These are phyloP conservation scores for Pseudomyrmex sp. DNA, from an alignment of 1,140 invertebrate genomes.

Conservation along the genomic window DNA sequence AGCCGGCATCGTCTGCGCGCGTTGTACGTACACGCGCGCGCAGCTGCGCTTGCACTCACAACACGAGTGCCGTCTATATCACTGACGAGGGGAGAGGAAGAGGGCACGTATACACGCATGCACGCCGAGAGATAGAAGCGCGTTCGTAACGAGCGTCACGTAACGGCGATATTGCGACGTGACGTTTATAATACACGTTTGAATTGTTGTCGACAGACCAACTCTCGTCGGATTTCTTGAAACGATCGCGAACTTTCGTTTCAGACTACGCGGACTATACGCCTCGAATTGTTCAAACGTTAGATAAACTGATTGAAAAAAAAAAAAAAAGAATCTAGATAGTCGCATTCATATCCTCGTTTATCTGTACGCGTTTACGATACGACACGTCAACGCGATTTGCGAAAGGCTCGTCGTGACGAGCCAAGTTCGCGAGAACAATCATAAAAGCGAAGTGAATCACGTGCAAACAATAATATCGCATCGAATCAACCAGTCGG, in stretches of 20 bases:
- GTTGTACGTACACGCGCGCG: constrained; percentile 16
- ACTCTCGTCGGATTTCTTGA: constrained; percentile 16
- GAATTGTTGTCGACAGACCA: background rate
- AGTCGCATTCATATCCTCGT: background rate
- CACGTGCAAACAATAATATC: constrained; percentile 74
- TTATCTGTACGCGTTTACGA: too few species aligned
- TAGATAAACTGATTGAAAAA: background rate
- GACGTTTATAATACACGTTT: background rate
- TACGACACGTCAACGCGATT: background rate
- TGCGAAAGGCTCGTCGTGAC: background rate
- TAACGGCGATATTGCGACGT: constrained; percentile 39
- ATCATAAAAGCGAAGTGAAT: constrained; percentile 31
- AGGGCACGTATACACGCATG: constrained; percentile 40
- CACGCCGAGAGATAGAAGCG: constrained; percentile 25
- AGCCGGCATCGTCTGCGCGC: constrained; percentile 44
- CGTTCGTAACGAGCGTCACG: constrained; percentile 36
- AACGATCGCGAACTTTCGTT: constrained; percentile 2
- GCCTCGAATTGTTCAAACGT: background rate
- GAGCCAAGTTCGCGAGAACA: background rate
- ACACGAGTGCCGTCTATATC: constrained; percentile 41
- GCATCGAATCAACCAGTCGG: constrained; percentile 59
- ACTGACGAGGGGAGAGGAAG: background rate
- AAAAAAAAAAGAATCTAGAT: background rate
- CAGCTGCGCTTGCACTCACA: constrained; percentile 66
- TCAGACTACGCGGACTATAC: too few species aligned